Conservation (phyloP, 2,888 invertebrate genomes). For the Oscheius sp. region DNA sequence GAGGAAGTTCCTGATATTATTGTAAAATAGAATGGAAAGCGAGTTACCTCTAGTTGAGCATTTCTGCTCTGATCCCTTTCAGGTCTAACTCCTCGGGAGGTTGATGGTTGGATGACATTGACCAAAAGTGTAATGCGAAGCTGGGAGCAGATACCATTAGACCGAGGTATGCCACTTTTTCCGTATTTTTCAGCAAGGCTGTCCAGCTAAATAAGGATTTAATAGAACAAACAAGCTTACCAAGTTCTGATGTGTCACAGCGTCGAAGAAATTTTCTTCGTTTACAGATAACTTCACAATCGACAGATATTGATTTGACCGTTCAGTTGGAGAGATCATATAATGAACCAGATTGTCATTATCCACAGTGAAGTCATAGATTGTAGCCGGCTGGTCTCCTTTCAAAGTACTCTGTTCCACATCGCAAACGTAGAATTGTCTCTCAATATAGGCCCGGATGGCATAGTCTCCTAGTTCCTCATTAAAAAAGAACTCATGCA, state of each 20-base stretch:
- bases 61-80: slow-evolving; percentile 30
- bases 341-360: slow-evolving; percentile 33
- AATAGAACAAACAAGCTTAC: slow-evolving; percentile 20
- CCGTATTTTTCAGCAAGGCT: slow-evolving; percentile 16
- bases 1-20: slow-evolving; percentile 39
- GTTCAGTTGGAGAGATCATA: slow-evolving; percentile 31
- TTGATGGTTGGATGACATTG: slow-evolving; percentile 22
- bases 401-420: slow-evolving; percentile 12
- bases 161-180: slow-evolving; percentile 24
- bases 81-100: background rate
- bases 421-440: slow-evolving; percentile 36
- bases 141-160: slow-evolving; percentile 45
- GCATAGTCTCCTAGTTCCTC: slow-evolving; percentile 46
- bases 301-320: slow-evolving; percentile 36
- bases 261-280: slow-evolving; percentile 28
- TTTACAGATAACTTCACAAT: slow-evolving; percentile 41
- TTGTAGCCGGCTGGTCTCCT: slow-evolving; percentile 22
- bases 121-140: slow-evolving; percentile 40
- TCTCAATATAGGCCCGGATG: slow-evolving; percentile 46
- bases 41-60: slow-evolving; percentile 30
- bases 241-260: slow-evolving; percentile 30
- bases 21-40: too few relatives aligned
- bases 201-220: slow-evolving; percentile 6
- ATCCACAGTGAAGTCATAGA: slow-evolving; percentile 40
- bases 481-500: slow-evolving; percentile 68